A percentile compares a stretch with the other conserved stretches of the same genome.
These are phyloP conservation scores for Oryzias javanicus DNA, from an alignment of 2,113 vertebrate genomes.

Conservation along the genomic window DNA sequence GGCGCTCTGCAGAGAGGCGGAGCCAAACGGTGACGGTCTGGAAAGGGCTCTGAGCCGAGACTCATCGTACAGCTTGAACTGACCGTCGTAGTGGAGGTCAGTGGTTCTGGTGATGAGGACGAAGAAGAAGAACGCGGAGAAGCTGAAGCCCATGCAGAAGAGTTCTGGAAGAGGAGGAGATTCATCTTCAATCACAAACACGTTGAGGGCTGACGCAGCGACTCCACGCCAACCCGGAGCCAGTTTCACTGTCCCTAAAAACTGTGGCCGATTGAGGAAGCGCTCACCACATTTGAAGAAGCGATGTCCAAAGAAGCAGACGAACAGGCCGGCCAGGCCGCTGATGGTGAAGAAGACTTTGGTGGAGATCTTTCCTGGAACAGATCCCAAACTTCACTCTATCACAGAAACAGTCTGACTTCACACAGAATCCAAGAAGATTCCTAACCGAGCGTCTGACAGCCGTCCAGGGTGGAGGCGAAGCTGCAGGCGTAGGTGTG, in stretches of 20 bases:
- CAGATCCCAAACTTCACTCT: neutral
- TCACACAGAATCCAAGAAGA: neutral
- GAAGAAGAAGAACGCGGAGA: conserved; percentile 84
- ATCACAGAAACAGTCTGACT: too few relatives aligned
- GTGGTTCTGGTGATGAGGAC: conserved; percentile 81
- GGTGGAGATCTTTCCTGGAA: conserved; percentile 83
- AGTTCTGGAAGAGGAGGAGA: conserved; percentile 74
- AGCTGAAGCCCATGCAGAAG: conserved; percentile 90
- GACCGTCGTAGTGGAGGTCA: conserved; percentile 82
- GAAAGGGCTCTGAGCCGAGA: neutral
- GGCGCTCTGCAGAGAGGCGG: conserved; percentile 71
- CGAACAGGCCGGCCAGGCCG: conserved; percentile 85
- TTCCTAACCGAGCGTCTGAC: conserved; percentile 79
- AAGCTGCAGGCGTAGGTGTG: conserved; percentile 94
- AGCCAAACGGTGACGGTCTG: neutral
- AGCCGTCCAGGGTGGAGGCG: conserved; percentile 74
- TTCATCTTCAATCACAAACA: too few relatives aligned
- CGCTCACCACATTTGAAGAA: conserved; percentile 93
- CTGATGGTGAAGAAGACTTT: conserved; percentile 87
- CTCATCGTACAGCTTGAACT: conserved; percentile 19
- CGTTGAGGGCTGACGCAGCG: too few relatives aligned
- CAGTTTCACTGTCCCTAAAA: too few relatives aligned
- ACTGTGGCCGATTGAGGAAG: neutral
- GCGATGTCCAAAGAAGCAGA: conserved; percentile 91
- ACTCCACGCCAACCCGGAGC: too few relatives aligned